Evolutionary conservation across 2,888 invertebrate species (phyloP), one percentile per base, ranked within the genome.

Genomic region (Imbricaverruca yamaguchii): DNA sequence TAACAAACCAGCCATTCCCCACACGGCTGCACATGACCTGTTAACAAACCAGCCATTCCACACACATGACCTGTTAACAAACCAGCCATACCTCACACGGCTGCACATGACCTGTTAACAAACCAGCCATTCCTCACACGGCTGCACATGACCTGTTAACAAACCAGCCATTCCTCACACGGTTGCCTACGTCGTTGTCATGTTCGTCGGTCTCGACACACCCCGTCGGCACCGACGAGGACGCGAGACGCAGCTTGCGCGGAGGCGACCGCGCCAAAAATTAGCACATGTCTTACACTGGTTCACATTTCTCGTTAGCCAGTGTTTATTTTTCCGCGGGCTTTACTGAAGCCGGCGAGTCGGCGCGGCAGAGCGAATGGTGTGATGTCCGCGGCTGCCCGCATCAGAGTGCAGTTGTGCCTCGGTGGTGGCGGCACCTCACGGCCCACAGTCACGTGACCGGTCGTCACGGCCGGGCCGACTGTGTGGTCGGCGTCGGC

Each of bases 211-310:
- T 39, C 39, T 39, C 69, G 69, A 69, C 39, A 39, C 39, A 39
- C 2, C 39, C 39, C 39, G 39, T 39, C 39, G 39, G 39, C 39
- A 39, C 39, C 39, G 39, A 39, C 39, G 4, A 39, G 39, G 39
- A 39, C 13, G 69, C 69, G 69, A 10, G 69, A 69, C 69, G 69
- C 12, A 4, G 39, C 13, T 9, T 7, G 39, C 39, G 15, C 69
- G 69, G 15, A 39, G 15, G 15, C 61, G 61, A 18, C 69, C 39
- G 69, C 69, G 69, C 69, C 69, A 69, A 69, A 69, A 69, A 69
- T 69, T 69, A 69, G 69, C 69, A 69, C 69, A 69, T 69, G 69
- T 69, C 39, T 69, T 69, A 69, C 8, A 15, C 69, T 25, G 69
- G 69, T 23, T 69, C 69, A 39, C 39, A 15, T 69, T 69, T 69